Base-by-base conservation (phyloP, 2,113 vertebrate genomes). In the Hyaena hyaena region DNA sequence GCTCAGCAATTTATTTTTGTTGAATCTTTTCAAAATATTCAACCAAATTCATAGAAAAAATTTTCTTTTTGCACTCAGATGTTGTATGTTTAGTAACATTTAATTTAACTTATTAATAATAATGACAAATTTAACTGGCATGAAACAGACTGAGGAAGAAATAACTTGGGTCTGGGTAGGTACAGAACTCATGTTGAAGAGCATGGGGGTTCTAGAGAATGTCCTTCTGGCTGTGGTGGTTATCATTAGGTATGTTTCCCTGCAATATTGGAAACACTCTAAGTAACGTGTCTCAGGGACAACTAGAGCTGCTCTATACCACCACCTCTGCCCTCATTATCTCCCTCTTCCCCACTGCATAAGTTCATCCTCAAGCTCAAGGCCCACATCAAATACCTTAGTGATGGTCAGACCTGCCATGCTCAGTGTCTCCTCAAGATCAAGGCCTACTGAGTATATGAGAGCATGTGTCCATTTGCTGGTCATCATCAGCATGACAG, bases 1-100 rank as follows among this genome's bases (percentile, higher is more conserved):
- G 26, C 35, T 58, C 23, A 58, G 43, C 15, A 84, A 66, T 45
- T 80, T 55, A 84, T 53, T 48, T 85, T 81, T 39, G 87, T 14
- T 33, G 55, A 77, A 69, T 84, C n/a, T 77, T 95, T 85, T 73
- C 58, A 79, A 94, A 93, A 83, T 82, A 79, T 31, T 77, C 33
- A 61, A n/a, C 3, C 55, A 91, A 84, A n/a, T 48, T 80, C 53
- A 88, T 4, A 88, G 82, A 88, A 45, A 92, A 4, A 82, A 24
- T 53, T 63, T 50, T 63, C 5, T 61, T 95, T 92, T 86, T 91
- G 21, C 10, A 80, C 23, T 76, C n/a, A 77, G 7, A 48, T 73
- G 80, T 76, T n/a, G 35, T 55, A 66, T 55, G 11, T 76, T 74
- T 90, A 61, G 23, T 87, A 83, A 14, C 35, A 31, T 68, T 90